Evolutionary conservation across 2,888 invertebrate species (phyloP).

Genomic region (Gymnosoma rotundatum): DNA sequence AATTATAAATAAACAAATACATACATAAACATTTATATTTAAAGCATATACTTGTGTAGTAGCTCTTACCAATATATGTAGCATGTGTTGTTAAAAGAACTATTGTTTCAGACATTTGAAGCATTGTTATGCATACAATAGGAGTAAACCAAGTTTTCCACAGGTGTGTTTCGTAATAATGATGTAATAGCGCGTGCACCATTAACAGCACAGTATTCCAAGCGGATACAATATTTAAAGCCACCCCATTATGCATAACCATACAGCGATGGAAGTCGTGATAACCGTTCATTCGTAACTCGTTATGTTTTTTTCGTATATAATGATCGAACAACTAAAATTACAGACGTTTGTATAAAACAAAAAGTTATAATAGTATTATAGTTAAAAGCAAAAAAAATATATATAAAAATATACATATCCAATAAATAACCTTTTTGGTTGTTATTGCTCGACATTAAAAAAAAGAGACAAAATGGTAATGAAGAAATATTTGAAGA

Average conservation of each 20-base stretch:
- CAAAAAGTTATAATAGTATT: background rate
- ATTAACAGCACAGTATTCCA: conserved; percentile 85
- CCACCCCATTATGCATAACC: conserved; percentile 84
- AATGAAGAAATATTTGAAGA: no score
- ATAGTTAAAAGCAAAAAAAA: no score
- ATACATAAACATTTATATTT: no score
- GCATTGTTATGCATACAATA: conserved; percentile 84
- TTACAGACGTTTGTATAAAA: background rate
- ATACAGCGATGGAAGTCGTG: conserved; percentile 87
- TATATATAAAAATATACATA: no score
- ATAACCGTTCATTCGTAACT: conserved; percentile 86
- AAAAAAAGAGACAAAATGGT: no score
- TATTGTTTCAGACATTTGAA: conserved; percentile 83
- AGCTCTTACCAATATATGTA: conserved; percentile 83
- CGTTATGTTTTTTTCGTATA: conserved; percentile 85
- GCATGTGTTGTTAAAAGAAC: conserved; percentile 83
- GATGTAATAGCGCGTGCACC: conserved; percentile 84
- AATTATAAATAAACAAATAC: background rate
- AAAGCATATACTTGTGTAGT: background rate
- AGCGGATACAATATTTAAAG: conserved; percentile 85
- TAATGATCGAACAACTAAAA: conserved; percentile 84
- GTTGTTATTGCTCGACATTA: no score
- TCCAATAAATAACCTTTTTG: no score
- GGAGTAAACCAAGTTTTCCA: conserved; percentile 82
- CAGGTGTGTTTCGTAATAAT: conserved; percentile 84